Evolutionary conservation across 2,888 invertebrate genomes (phyloP).

Genomic region (Amphipoea lucens): DNA sequence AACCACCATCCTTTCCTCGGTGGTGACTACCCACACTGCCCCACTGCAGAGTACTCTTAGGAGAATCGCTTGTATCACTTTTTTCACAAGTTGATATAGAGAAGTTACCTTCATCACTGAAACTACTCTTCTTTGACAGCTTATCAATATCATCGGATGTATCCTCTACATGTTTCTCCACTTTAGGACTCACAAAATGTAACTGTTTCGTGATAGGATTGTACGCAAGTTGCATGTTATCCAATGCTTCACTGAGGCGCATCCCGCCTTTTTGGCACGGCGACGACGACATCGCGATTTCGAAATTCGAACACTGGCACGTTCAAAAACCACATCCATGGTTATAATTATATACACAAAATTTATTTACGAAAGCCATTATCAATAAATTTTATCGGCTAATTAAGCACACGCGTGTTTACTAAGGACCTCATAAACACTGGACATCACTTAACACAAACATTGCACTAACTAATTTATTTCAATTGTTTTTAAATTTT

Average conservation of each 20-base stretch:
- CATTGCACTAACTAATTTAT: conserved; percentile 55
- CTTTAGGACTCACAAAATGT: conserved; percentile 90
- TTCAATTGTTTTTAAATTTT: conserved; percentile 62
- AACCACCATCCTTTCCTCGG: conserved; percentile 91
- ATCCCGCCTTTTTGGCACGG: conserved; percentile 89
- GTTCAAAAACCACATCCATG: conserved; percentile 78
- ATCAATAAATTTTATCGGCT: conserved; percentile 54
- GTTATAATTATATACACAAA: conserved; percentile 63
- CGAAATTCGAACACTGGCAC: conserved; percentile 68
- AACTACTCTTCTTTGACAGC: conserved; percentile 88
- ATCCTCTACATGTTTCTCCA: conserved; percentile 80
- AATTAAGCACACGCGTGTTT: conserved; percentile 52
- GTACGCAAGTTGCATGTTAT: conserved; percentile 93
- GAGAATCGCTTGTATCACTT: conserved; percentile 89
- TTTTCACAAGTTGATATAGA: conserved; percentile 89
- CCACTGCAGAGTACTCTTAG: conserved; percentile 88
- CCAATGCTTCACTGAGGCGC: conserved; percentile 92
- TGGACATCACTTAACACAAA: conserved; percentile 56
- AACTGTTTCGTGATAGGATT: conserved; percentile 94
- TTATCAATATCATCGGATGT: conserved; percentile 83
- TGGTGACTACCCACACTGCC: conserved; percentile 88
- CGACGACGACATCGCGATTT: conserved; percentile 81
- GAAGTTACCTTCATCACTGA: conserved; percentile 88
- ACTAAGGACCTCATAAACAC: conserved; percentile 34
- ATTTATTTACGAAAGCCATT: conserved; percentile 73